These are phyloP conservation scores for Sipunculus nudus DNA, from an alignment of 2,888 invertebrate species.

Conservation along the genomic window DNA sequence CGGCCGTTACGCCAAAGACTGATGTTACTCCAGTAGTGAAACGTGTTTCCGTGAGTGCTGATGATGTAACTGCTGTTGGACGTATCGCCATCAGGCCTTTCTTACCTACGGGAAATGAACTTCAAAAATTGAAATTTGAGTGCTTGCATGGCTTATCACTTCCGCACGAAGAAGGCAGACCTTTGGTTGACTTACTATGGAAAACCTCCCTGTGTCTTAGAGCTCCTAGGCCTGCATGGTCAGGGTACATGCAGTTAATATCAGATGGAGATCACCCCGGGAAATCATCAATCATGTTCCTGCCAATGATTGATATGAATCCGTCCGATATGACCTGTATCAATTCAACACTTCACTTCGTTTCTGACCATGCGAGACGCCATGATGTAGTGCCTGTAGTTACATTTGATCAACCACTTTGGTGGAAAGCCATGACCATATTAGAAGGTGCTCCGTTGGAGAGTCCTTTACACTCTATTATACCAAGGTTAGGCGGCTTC, in stretches of 20 bases:
- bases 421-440: slow-evolving; percentile 34
- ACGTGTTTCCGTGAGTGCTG: too few relatives aligned
- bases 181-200: slow-evolving; percentile 3
- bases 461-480: slow-evolving; percentile 21
- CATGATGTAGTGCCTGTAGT: slow-evolving; percentile 31
- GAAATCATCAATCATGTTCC: slow-evolving; percentile 32
- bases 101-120: too few relatives aligned
- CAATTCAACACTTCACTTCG: slow-evolving; percentile 31
- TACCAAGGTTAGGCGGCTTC: slow-evolving; percentile 37
- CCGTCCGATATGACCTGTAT: slow-evolving; percentile 38
- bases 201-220: background rate
- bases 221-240: slow-evolving; percentile 3
- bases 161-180: too few relatives aligned
- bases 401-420: slow-evolving; percentile 42
- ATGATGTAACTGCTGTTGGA: too few relatives aligned
- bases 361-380: slow-evolving; percentile 17
- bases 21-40: too few relatives aligned
- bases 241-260: slow-evolving; percentile 5
- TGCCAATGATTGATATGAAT: slow-evolving; percentile 42
- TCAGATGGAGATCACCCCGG: slow-evolving; percentile 32
- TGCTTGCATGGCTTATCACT: too few relatives aligned
- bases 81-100: too few relatives aligned
- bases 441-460: slow-evolving; percentile 10
- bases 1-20: background rate
- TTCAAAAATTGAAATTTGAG: too few relatives aligned